phyloP scores from a whole-genome alignment of 2,113 vertebrate genomes.

The Paramormyrops kingsleyae region DNA sequence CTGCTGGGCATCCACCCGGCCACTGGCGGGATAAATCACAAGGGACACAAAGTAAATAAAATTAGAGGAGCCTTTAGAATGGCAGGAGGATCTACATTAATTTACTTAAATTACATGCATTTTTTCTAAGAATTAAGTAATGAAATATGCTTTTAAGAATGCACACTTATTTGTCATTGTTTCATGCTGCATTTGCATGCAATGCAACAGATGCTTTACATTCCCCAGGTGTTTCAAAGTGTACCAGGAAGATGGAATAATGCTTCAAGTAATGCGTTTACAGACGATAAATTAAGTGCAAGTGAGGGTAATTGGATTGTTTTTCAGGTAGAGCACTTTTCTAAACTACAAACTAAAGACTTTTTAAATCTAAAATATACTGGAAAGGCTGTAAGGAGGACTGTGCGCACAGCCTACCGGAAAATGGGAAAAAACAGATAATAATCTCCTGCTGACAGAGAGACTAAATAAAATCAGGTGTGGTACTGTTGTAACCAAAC shows the following conservation, averaged over 20 bases:
- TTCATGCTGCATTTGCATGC: background rate
- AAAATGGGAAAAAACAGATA: background rate
- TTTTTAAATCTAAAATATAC: conserved; percentile 1
- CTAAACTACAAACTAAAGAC: background rate
- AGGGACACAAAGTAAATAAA: background rate
- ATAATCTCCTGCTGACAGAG: background rate
- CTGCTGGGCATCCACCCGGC: conserved; percentile 30
- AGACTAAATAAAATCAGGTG: background rate
- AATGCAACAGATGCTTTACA: background rate
- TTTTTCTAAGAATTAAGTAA: background rate
- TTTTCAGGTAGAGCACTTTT: conserved; percentile 7
- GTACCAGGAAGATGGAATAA: background rate
- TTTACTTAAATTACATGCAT: background rate
- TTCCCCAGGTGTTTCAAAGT: background rate
- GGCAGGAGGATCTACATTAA: background rate
- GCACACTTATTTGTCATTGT: background rate
- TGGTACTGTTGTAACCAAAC: background rate
- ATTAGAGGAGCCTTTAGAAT: background rate
- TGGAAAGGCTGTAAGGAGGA: background rate
- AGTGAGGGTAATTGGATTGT: background rate
- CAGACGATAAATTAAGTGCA: background rate
- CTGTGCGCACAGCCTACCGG: background rate
- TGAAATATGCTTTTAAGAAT: background rate
- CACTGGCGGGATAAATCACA: conserved; percentile 19
- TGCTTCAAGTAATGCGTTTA: background rate